A percentile compares a stretch with the other conserved stretches of the same genome.
Evolutionary conservation across 2,113 vertebrate species (phyloP).

Genomic region (Notiomystis cincta): DNA sequence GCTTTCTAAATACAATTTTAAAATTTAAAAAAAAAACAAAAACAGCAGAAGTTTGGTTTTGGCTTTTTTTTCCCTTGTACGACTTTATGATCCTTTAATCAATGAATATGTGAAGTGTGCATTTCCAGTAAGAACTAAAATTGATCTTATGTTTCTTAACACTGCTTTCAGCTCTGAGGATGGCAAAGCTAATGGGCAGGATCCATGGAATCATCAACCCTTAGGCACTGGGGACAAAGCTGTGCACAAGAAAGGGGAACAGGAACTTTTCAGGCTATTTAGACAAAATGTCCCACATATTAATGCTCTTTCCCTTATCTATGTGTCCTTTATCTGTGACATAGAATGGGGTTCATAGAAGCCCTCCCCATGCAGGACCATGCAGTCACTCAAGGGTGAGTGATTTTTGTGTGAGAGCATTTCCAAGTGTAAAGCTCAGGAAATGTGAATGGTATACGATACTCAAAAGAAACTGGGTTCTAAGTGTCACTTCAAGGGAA

Average conservation of each 20-base stretch:
- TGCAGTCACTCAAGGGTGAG: background rate
- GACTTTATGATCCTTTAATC: background rate
- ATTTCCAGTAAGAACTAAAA: background rate
- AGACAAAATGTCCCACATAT: background rate
- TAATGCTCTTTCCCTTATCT: background rate
- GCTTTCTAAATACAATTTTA: background rate
- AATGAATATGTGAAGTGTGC: accelerated
- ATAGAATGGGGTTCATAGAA: background rate
- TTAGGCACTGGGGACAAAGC: background rate
- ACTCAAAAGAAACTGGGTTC: background rate
- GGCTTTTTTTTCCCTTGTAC: accelerated
- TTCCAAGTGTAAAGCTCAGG: background rate
- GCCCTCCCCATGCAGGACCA: background rate
- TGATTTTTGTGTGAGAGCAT: background rate
- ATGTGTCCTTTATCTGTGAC: background rate
- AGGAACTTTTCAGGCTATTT: background rate
- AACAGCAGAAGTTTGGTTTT: background rate
- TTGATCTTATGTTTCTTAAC: background rate
- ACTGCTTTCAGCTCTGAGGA: background rate
- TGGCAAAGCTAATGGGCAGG: background rate
- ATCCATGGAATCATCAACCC: background rate
- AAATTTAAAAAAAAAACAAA: background rate
- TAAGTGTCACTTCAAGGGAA: background rate
- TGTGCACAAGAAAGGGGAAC: background rate
- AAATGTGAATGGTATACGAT: background rate